These are phyloP conservation scores for Lagorchestes hirsutus DNA, from an alignment of 2,797 vertebrate genomes.

Conservation along the genomic window DNA sequence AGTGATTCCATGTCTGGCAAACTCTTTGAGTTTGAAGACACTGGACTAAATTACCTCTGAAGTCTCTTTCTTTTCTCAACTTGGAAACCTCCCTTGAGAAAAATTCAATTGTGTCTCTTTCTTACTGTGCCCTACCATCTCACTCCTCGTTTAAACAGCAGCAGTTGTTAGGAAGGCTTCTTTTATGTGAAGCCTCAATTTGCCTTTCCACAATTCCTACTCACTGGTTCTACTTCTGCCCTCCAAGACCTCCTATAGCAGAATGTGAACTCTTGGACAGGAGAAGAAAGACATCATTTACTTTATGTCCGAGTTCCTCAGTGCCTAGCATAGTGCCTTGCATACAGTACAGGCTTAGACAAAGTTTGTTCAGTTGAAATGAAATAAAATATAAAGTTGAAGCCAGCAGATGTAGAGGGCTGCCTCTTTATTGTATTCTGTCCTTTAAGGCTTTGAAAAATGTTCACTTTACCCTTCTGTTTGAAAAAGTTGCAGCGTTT, in stretches of 20 bases:
- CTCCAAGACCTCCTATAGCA: background rate
- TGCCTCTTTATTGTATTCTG: conserved; percentile 52
- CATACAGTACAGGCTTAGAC: background rate
- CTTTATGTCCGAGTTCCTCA: background rate
- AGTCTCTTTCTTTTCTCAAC: background rate
- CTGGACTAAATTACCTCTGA: background rate
- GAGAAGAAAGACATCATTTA: background rate
- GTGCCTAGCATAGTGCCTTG: background rate
- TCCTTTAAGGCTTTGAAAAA: conserved; percentile 37
- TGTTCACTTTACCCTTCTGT: conserved; percentile 49
- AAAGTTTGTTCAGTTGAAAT: background rate
- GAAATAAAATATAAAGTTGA: background rate
- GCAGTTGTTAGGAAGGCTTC: background rate
- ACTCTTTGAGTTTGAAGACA: background rate
- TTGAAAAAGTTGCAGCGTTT: conserved; percentile 64
- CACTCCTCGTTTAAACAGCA: background rate
- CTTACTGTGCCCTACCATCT: background rate
- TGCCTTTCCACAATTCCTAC: background rate
- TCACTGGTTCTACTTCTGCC: background rate
- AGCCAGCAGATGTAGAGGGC: background rate
- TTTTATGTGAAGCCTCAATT: background rate
- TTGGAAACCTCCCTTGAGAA: background rate
- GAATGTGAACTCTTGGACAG: background rate
- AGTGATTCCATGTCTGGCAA: background rate
- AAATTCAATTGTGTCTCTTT: background rate